A percentile compares a stretch with the other conserved stretches of the same genome.
Evolutionary conservation across 2,113 vertebrate genomes (phyloP).

Genomic region (Prunella fulvescens): DNA sequence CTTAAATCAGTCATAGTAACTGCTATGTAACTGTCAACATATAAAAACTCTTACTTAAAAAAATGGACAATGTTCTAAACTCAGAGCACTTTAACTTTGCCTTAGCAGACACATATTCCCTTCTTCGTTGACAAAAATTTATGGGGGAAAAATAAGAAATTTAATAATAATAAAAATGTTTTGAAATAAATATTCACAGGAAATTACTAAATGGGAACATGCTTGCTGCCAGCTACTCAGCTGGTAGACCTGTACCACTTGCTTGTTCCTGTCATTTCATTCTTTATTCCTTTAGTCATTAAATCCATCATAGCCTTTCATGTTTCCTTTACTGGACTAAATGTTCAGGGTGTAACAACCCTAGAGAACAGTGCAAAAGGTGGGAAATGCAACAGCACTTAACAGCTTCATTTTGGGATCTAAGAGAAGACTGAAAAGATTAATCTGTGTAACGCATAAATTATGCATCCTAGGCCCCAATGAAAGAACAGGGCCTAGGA

Average conservation of each 20-base stretch:
- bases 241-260: background rate
- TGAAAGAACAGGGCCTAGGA: background rate
- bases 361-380: background rate
- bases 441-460: background rate
- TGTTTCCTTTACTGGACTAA: background rate
- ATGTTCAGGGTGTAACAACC: background rate
- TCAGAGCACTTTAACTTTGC: background rate
- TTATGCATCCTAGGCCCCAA: background rate
- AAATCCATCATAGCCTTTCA: background rate
- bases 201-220: background rate
- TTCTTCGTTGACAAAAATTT: background rate
- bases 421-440: background rate
- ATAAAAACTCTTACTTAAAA: background rate
- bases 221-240: background rate
- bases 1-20: background rate
- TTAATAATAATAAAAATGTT: background rate
- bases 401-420: background rate
- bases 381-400: background rate
- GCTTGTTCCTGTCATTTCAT: background rate
- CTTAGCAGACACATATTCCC: background rate
- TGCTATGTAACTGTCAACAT: background rate
- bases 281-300: background rate
- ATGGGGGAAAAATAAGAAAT: background rate
- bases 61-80: background rate
- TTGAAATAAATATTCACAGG: slow-evolving; percentile 27